A percentile compares a stretch with the other conserved stretches of the same genome.
These are phyloP conservation scores for Scrobipalpa costella DNA, from an alignment of 2,888 invertebrate species.

Conservation along the genomic window DNA sequence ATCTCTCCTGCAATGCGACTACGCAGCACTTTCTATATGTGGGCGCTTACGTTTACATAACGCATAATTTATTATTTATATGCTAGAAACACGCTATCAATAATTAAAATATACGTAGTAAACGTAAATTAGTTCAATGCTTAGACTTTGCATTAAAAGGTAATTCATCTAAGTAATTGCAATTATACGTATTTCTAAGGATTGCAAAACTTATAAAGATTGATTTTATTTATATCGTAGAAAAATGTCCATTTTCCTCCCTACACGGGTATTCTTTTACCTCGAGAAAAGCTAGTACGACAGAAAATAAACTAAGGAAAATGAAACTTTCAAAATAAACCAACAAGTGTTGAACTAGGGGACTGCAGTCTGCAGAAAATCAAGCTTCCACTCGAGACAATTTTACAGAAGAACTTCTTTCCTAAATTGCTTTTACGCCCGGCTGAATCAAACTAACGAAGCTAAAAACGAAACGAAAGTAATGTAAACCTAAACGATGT, in stretches of 20 bases:
- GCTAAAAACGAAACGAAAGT: not conserved
- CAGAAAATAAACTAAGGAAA: not conserved
- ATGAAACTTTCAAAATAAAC: not conserved
- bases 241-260: no score
- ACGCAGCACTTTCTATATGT: not conserved
- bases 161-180: no score
- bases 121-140: no score
- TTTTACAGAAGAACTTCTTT: not conserved
- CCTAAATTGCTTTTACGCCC: not conserved
- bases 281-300: not conserved
- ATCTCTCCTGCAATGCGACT: not conserved
- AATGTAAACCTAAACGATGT: conserved; percentile 4
- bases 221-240: no score
- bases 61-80: not conserved
- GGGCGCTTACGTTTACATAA: not conserved
- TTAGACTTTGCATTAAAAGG: no score
- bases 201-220: no score
- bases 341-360: not conserved
- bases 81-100: not conserved
- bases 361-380: conserved; percentile 6
- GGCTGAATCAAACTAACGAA: not conserved
- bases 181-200: no score
- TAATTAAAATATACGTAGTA: not conserved
- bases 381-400: not conserved
- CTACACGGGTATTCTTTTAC: no score